Base-by-base conservation (phyloP, 2,888 invertebrate species). In the Nudaria mundana region DNA sequence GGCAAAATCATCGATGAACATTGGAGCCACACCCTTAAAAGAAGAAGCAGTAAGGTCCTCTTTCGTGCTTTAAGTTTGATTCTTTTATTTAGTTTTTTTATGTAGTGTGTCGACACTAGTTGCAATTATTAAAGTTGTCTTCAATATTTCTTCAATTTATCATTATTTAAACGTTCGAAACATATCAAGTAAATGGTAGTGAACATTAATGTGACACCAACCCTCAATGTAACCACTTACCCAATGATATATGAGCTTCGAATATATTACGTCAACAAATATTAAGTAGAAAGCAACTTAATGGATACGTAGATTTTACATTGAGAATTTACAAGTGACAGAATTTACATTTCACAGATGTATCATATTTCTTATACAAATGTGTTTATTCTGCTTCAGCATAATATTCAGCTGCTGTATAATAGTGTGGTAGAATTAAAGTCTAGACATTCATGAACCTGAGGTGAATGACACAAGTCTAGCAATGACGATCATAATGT, bases 241-340 rank as follows among this genome's bases (percentile, higher is more conserved):
- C 14, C 15, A 29, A 32, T 56, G 56, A 57, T 57, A 55, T 49
- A 57, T 25, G 56, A 42, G 42, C 35, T 3, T 6, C 26, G 12
- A 29, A 47, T 18, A 23, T 48, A 46, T 42, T 25, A 44, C 29
- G 32, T 34, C 32, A 13, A 20, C 28, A 15, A 30, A 44, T 46
- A 29, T 45, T 40, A 38, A 18, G 15, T 23, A 26, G 39, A 29
- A 28, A 15, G 29, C 18, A 14, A 11, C 4, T 11, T 34, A 40
- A 40, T 40, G 40, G 40, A 30, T 40, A 33, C 30, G n/a, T 12
- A 31, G 30, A 31, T 32, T 26, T 38, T 37, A 37, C 30, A 31
- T 14, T 20, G 37, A 10, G 5, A 15, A 31, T 37, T 31, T 26
- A 37, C 25, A 37, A 26, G 30, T 37, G 22, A 23, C 18, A 14